Evolutionary conservation across 2,888 invertebrate species (phyloP).

Genomic region (Ophraella communa): DNA sequence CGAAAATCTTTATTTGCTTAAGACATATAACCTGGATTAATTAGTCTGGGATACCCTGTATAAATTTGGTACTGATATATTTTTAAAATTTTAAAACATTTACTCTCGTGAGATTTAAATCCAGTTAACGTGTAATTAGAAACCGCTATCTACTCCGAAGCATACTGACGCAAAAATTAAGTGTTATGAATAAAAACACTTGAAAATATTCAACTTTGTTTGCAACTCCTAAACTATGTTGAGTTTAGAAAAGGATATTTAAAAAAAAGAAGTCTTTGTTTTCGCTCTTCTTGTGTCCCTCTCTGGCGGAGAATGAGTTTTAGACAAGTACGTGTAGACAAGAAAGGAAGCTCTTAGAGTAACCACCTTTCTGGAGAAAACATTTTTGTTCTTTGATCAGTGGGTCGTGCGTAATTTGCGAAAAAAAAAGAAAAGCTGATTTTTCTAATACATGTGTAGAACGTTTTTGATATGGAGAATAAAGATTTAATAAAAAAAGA

Average conservation of each 20-base stretch:
- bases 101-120: too few relatives aligned
- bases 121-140: too few relatives aligned
- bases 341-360: slow-evolving; percentile 11
- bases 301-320: slow-evolving; percentile 18
- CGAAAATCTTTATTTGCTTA: too few relatives aligned
- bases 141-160: too few relatives aligned
- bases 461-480: background rate
- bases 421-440: slow-evolving; percentile 6
- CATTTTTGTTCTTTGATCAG: slow-evolving; percentile 21
- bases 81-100: too few relatives aligned
- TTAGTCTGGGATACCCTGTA: too few relatives aligned
- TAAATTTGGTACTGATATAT: too few relatives aligned
- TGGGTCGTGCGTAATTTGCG: slow-evolving; percentile 1
- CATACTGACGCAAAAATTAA: too few relatives aligned
- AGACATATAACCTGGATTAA: too few relatives aligned
- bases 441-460: slow-evolving; percentile 12
- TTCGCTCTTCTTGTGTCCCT: slow-evolving; percentile 18
- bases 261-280: slow-evolving; percentile 45
- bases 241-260: slow-evolving; percentile 30
- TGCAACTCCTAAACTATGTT: slow-evolving; percentile 32
- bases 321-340: slow-evolving; percentile 22
- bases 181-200: slow-evolving; percentile 38
- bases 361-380: slow-evolving; percentile 10
- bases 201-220: slow-evolving; percentile 22
- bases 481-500: background rate